phyloP scores from a whole-genome alignment of 2,888 invertebrate genomes.

The Drosophila mayaguana region DNA sequence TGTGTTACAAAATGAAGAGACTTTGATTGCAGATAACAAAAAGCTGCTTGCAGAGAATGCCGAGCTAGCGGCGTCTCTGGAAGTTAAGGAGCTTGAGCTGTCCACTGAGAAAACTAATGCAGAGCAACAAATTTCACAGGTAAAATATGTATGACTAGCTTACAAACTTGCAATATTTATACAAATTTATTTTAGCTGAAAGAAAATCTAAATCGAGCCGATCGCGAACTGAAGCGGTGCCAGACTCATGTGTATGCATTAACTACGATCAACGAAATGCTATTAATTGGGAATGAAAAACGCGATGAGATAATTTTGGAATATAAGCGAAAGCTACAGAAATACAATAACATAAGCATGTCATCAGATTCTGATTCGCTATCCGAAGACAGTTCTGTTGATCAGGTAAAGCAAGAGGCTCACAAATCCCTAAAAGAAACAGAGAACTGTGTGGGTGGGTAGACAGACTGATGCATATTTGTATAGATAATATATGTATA shows the following conservation, averaged over 20 bases:
- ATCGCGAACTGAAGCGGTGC: background rate
- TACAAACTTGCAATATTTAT: background rate
- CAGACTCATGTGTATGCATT: background rate
- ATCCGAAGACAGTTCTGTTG: background rate
- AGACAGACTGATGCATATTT: too few species aligned
- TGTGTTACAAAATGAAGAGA: background rate
- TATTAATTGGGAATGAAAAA: conserved; percentile 19
- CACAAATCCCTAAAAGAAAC: background rate
- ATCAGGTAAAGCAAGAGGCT: background rate
- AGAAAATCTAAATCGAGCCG: background rate
- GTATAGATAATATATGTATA: too few species aligned
- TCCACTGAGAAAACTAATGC: fast-evolving
- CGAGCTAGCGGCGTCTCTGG: background rate
- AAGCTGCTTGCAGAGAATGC: conserved; percentile 4
- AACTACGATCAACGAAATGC: conserved; percentile 27
- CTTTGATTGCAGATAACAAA: background rate
- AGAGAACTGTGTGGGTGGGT: too few species aligned
- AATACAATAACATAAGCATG: background rate
- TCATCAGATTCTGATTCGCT: background rate
- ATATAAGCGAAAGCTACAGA: conserved; percentile 13
- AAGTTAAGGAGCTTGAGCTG: background rate
- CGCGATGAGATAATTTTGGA: conserved; percentile 15
- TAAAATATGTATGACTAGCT: background rate
- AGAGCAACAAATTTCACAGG: conserved; percentile 2
- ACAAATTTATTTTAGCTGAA: conserved; percentile 10